These are phyloP conservation scores for Phalacrocorax aristotelis DNA, from an alignment of 2,113 vertebrate genomes.

Conservation along the genomic window DNA sequence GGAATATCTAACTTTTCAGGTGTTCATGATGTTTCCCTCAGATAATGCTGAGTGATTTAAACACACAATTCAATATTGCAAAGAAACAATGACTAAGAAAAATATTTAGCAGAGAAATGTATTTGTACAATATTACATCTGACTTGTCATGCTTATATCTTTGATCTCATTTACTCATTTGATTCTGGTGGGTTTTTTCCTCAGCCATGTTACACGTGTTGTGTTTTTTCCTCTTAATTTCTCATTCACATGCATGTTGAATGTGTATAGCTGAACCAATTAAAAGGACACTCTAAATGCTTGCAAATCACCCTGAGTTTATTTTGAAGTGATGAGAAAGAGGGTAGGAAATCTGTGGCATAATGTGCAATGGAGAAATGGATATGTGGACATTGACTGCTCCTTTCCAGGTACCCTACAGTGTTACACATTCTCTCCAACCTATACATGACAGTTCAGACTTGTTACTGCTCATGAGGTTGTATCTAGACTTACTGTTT, in stretches of 20 bases:
- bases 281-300: neutral
- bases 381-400: neutral
- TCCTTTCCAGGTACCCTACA: neutral
- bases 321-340: neutral
- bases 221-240: neutral
- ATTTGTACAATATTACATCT: neutral
- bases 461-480: neutral
- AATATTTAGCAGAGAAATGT: neutral
- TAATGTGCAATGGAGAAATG: neutral
- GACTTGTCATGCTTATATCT: neutral
- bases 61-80: neutral
- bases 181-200: neutral
- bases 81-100: neutral
- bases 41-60: neutral
- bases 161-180: neutral
- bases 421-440: neutral
- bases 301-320: neutral
- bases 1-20: neutral
- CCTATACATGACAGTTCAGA: neutral
- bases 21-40: neutral
- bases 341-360: neutral
- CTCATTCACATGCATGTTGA: neutral
- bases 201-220: neutral
- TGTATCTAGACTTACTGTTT: neutral
- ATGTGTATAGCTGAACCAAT: neutral